A percentile compares a stretch with the other conserved stretches of the same genome.
phyloP scores from a whole-genome alignment of 1,140 invertebrate genomes.

The Trichonephila clavata region DNA sequence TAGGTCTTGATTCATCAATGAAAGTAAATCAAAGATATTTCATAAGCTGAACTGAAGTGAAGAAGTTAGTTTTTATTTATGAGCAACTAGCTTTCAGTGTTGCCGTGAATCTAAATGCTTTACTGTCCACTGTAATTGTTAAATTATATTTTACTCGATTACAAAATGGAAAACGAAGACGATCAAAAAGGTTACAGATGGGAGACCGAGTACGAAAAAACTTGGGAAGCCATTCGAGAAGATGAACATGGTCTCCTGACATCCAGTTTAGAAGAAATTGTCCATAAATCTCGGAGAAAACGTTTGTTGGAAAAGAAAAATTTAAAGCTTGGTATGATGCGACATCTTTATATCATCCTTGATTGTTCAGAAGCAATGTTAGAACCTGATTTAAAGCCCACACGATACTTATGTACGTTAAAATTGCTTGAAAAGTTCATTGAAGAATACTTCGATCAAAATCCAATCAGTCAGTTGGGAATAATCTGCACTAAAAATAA shows the following conservation, averaged over 20 bases:
- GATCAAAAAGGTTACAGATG: conserved; percentile 96
- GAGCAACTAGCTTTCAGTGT: background rate
- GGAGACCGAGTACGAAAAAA: conserved; percentile 98
- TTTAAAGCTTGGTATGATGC: conserved; percentile 95
- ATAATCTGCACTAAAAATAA: conserved; percentile 96
- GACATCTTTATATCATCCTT: conserved; percentile 94
- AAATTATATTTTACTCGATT: background rate
- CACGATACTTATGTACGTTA: conserved; percentile 91
- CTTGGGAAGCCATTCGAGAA: conserved; percentile 98
- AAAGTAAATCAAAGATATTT: background rate
- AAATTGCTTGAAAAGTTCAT: conserved; percentile 94
- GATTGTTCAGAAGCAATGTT: conserved; percentile 97
- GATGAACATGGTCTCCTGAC: conserved; percentile 96
- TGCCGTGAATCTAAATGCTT: background rate
- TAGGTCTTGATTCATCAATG: no score
- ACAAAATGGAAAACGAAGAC: conserved; percentile 84
- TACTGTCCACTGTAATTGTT: background rate
- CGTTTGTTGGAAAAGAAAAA: conserved; percentile 87
- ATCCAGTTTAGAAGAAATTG: conserved; percentile 92
- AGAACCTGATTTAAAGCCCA: conserved; percentile 96
- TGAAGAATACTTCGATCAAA: conserved; percentile 98
- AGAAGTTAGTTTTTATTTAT: background rate
- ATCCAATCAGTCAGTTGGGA: conserved; percentile 98
- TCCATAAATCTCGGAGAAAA: conserved; percentile 92
- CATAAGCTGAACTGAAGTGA: background rate